Conservation (phyloP, 1,140 invertebrate species). For the Saccostrea echinata region DNA sequence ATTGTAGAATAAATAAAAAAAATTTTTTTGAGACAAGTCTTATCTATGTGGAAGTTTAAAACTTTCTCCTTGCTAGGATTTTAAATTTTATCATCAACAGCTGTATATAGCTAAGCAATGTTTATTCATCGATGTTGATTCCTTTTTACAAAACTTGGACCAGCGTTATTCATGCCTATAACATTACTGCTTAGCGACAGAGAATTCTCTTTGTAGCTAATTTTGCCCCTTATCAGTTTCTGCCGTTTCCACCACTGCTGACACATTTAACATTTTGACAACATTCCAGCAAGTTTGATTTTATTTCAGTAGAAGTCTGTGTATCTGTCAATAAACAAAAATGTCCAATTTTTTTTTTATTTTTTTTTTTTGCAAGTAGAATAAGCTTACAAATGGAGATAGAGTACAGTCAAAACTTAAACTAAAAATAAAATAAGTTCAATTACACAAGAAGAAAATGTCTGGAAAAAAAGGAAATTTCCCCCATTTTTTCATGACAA, state of each 20-base stretch:
- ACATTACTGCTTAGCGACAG: slow-evolving; percentile 24
- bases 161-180: slow-evolving; percentile 6
- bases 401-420: too few species aligned
- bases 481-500: not conserved
- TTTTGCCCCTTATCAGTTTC: slow-evolving; percentile 36
- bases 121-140: slow-evolving; percentile 22
- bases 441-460: not conserved
- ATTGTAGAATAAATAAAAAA: slow-evolving; percentile 1
- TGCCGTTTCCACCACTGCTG: slow-evolving; percentile 17
- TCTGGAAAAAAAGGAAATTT: not conserved
- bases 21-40: not conserved
- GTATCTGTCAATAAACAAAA: slow-evolving; percentile 8
- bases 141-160: slow-evolving; percentile 24
- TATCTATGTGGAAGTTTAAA: slow-evolving; percentile 35
- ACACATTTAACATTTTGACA: slow-evolving; percentile 37
- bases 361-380: not conserved
- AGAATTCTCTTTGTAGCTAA: slow-evolving; percentile 37
- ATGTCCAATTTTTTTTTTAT: not conserved
- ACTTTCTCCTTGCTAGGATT: slow-evolving; percentile 26
- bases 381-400: not conserved
- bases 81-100: slow-evolving; percentile 16
- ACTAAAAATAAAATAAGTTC: not conserved
- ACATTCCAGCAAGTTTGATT: slow-evolving; percentile 15
- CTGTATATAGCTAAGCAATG: slow-evolving; percentile 3
- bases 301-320: slow-evolving; percentile 10